Conservation (phyloP, 2,888 invertebrate species). For the Phaedon cochleariae region DNA sequence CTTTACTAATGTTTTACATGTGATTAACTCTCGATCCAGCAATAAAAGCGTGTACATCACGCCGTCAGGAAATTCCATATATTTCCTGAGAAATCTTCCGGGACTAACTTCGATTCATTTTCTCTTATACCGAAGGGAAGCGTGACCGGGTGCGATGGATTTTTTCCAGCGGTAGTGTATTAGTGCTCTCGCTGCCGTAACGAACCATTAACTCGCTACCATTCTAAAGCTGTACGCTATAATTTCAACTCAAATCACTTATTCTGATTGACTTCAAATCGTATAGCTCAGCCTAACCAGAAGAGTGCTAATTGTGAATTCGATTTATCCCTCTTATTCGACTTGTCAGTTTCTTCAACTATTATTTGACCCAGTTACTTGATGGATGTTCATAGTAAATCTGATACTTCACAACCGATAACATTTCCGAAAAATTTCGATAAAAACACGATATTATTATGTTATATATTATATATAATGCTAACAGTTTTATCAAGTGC, state of each 20-base stretch:
- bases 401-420: too few species aligned
- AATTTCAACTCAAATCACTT: slow-evolving; percentile 39
- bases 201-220: slow-evolving; percentile 32
- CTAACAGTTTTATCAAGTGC: too few species aligned
- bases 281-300: slow-evolving; percentile 27
- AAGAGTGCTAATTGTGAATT: slow-evolving; percentile 32
- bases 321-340: slow-evolving; percentile 25
- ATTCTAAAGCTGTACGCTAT: slow-evolving; percentile 33
- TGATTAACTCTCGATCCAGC: not conserved
- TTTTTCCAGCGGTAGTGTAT: slow-evolving; percentile 28
- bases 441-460: too few species aligned
- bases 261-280: slow-evolving; percentile 41
- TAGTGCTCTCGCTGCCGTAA: slow-evolving; percentile 26
- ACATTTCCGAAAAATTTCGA: slow-evolving; percentile 24
- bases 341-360: slow-evolving; percentile 22
- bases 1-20: not conserved
- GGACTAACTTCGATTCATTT: slow-evolving; percentile 20
- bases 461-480: too few species aligned
- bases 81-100: slow-evolving; percentile 16
- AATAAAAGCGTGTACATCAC: not conserved
- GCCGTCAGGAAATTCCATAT: not conserved
- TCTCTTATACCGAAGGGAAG: slow-evolving; percentile 12
- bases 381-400: too few species aligned
- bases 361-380: too few species aligned
- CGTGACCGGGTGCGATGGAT: slow-evolving; percentile 29